Conservation (phyloP, 2,797 vertebrate genomes). For the Alauda arvensis region DNA sequence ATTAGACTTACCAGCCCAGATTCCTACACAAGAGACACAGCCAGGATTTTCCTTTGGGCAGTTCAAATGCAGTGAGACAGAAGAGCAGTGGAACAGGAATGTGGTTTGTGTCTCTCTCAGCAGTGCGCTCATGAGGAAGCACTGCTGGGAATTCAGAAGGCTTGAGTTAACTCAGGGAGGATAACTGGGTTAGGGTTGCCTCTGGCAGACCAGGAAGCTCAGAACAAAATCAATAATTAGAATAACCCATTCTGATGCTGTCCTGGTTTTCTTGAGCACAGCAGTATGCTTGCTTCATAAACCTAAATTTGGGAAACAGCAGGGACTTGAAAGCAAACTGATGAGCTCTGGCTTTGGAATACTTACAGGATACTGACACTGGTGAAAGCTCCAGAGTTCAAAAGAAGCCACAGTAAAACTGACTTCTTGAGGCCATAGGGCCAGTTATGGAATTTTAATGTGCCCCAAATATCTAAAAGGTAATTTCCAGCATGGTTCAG, state of each 20-base stretch:
- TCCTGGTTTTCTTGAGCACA: background rate
- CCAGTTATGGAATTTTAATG: background rate
- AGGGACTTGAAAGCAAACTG: background rate
- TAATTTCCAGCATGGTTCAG: background rate
- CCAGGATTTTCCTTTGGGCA: background rate
- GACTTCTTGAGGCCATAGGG: background rate
- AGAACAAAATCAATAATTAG: slow-evolving; percentile 33
- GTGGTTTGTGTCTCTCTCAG: background rate
- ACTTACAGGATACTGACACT: background rate
- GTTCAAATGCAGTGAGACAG: slow-evolving; percentile 27
- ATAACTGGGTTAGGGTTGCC: slow-evolving; percentile 9
- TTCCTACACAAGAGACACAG: background rate
- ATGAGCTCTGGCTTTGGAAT: background rate
- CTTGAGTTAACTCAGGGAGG: slow-evolving; percentile 19
- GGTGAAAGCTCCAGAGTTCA: background rate
- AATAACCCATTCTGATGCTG: background rate
- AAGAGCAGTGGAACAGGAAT: slow-evolving; percentile 1
- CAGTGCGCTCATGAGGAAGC: background rate
- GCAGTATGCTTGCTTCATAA: background rate
- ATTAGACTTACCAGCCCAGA: background rate
- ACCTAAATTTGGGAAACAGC: background rate
- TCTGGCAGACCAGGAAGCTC: slow-evolving; percentile 15
- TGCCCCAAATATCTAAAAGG: background rate
- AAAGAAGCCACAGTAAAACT: background rate
- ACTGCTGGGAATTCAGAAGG: background rate